Percentiles rank a stretch among this genome's conserved stretches.
Evolutionary conservation across 1,140 invertebrate genomes (phyloP).

Genomic region (Trichonephila clavipes): DNA sequence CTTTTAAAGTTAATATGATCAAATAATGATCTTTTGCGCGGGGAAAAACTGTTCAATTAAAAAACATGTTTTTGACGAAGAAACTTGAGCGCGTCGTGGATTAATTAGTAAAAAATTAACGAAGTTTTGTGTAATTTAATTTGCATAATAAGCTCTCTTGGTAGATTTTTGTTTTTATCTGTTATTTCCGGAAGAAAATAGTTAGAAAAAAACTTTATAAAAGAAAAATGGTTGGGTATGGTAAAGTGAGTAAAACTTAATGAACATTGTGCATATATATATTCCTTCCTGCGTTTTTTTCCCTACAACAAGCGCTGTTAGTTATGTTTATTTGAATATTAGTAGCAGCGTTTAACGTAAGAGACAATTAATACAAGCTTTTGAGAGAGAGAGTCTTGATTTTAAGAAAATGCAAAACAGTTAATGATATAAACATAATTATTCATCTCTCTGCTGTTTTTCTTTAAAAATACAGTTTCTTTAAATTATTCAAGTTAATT

Average conservation of each 20-base stretch:
- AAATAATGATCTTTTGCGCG: constrained; percentile 25
- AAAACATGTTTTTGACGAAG: not conserved
- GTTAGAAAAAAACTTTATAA: not conserved
- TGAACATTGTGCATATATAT: not conserved
- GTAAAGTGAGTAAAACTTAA: constrained; percentile 12
- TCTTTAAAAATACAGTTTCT: not conserved
- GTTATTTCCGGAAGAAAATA: not conserved
- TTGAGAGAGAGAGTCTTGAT: not conserved
- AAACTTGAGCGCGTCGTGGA: not conserved
- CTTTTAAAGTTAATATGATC: constrained; percentile 48
- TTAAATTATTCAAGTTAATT: not conserved
- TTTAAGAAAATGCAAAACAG: not conserved
- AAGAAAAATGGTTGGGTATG: not conserved
- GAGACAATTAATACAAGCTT: constrained; percentile 32
- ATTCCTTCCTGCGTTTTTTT: not conserved
- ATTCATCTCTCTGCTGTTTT: not conserved
- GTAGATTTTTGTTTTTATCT: constrained; percentile 14
- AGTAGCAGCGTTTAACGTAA: not conserved
- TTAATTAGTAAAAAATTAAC: constrained; percentile 61
- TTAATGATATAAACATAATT: constrained; percentile 27
- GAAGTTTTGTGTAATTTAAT: constrained; percentile 67
- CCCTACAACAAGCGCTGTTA: not conserved
- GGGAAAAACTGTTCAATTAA: constrained; percentile 55
- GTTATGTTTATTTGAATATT: constrained; percentile 55
- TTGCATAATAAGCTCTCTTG: constrained; percentile 54